These are phyloP conservation scores for Vespertilio murinus DNA, from an alignment of 2,797 vertebrate genomes.

Conservation along the genomic window DNA sequence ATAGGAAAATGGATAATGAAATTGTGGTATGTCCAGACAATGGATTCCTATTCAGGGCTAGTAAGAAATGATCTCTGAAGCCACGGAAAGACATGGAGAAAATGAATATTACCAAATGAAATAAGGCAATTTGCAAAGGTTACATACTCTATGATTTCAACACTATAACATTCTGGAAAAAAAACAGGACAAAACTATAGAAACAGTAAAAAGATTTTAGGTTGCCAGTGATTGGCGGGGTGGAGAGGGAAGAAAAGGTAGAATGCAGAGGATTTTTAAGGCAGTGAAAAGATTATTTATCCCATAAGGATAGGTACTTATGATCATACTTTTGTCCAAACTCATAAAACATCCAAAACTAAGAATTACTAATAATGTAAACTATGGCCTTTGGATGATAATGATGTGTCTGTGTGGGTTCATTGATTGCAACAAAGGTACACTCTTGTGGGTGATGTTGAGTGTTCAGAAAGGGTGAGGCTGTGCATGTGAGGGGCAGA, in stretches of 20 bases:
- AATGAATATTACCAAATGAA: neutral
- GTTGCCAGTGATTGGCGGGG: neutral
- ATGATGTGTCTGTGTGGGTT: neutral
- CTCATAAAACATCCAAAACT: neutral
- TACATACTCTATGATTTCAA: neutral
- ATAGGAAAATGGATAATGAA: neutral
- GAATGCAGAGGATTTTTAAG: neutral
- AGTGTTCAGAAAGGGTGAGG: neutral
- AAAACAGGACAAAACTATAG: neutral
- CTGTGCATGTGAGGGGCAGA: neutral
- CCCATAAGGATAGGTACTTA: neutral
- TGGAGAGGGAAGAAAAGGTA: neutral
- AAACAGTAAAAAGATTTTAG: neutral
- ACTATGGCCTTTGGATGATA: neutral
- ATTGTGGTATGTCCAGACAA: neutral
- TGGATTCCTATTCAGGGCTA: neutral
- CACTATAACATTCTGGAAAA: neutral
- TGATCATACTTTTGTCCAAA: neutral
- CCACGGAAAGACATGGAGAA: neutral
- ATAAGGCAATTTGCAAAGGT: neutral
- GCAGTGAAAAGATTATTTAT: neutral
- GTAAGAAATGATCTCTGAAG: neutral
- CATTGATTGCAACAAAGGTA: neutral
- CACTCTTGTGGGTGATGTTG: no score
- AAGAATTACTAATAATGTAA: neutral